Evolutionary conservation across 2,888 invertebrate species (phyloP).

Genomic region (Arrhopalites spinosus): DNA sequence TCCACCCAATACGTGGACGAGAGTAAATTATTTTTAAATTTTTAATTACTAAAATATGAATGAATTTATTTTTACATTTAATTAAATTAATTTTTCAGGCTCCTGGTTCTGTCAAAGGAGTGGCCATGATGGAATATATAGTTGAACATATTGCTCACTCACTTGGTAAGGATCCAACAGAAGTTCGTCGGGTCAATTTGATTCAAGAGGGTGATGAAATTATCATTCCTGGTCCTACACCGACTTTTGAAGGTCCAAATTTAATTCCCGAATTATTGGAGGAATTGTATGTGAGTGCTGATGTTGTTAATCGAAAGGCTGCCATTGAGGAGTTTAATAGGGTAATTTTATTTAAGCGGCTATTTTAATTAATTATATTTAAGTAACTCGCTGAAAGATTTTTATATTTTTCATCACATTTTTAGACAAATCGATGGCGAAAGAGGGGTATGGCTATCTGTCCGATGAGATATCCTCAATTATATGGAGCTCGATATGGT

Average conservation of each 20-base stretch:
- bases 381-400: neutral
- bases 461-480: constrained; percentile 69
- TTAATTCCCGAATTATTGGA: constrained; percentile 64
- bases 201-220: constrained; percentile 40
- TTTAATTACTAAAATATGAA: too few relatives aligned
- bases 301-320: constrained; percentile 65
- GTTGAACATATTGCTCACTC: constrained; percentile 61
- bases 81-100: constrained; percentile 57
- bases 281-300: constrained; percentile 65
- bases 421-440: constrained; percentile 72
- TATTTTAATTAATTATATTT: neutral
- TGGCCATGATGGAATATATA: constrained; percentile 60
- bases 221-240: constrained; percentile 18
- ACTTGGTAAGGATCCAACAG: constrained; percentile 59
- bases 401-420: neutral
- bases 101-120: constrained; percentile 59
- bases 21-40: too few relatives aligned
- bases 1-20: constrained; percentile 59
- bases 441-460: constrained; percentile 69
- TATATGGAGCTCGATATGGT: neutral
- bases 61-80: too few relatives aligned
- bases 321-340: constrained; percentile 68
- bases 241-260: constrained; percentile 56
- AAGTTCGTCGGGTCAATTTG: constrained; percentile 66
- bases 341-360: constrained; percentile 58